Evolutionary conservation across 2,797 vertebrate genomes (phyloP).

Genomic region (Martes flavigula): DNA sequence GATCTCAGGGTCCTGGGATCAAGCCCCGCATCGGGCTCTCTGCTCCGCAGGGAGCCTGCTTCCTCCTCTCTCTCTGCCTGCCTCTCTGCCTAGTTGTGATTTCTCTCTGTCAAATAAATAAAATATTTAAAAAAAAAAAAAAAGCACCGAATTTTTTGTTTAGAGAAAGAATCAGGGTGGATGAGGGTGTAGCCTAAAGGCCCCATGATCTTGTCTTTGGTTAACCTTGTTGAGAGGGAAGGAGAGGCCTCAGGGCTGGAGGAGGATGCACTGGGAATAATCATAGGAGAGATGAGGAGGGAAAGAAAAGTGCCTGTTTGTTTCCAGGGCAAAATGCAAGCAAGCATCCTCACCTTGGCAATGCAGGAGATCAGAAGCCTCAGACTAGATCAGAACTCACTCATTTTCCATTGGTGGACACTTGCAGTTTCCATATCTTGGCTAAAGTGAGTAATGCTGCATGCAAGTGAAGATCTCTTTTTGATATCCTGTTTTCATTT

Average conservation of each 20-base stretch:
- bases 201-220: background rate
- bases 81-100: too few relatives aligned
- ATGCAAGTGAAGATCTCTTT: background rate
- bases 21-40: too few relatives aligned
- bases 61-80: too few relatives aligned
- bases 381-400: background rate
- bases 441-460: background rate
- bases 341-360: background rate
- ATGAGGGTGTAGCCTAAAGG: background rate
- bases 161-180: background rate
- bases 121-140: too few relatives aligned
- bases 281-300: too few relatives aligned
- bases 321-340: background rate
- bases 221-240: background rate
- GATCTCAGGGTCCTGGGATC: too few relatives aligned
- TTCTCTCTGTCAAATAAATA: too few relatives aligned
- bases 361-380: background rate
- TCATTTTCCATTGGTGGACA: background rate
- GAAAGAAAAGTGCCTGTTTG: background rate
- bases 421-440: background rate
- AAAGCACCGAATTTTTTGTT: background rate
- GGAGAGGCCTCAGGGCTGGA: too few relatives aligned
- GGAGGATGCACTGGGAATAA: background rate
- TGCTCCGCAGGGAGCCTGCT: too few relatives aligned
- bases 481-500: background rate